phyloP scores from a whole-genome alignment of 2,888 invertebrate genomes.

The Xanthia icteritia region DNA sequence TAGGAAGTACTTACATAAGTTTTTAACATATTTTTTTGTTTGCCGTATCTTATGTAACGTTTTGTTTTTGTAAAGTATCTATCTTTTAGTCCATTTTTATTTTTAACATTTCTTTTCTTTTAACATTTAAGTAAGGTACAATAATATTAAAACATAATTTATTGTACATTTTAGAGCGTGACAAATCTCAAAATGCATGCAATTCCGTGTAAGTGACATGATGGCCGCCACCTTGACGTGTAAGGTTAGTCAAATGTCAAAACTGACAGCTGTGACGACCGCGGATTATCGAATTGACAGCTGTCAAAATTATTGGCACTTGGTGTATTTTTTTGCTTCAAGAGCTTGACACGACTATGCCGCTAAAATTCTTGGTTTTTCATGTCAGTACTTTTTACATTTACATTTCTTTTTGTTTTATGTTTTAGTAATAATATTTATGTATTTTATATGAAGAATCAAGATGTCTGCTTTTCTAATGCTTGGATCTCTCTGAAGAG shows the following conservation, averaged over 20 bases:
- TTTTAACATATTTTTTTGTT: slow-evolving; percentile 47
- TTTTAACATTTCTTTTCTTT: slow-evolving; percentile 42
- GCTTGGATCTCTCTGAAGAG: slow-evolving; percentile 42
- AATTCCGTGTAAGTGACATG: slow-evolving; percentile 84
- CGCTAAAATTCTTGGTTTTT: slow-evolving; percentile 59
- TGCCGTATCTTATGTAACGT: slow-evolving; percentile 20
- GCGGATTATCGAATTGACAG: slow-evolving; percentile 65
- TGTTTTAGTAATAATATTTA: slow-evolving; percentile 13
- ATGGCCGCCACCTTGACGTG: slow-evolving; percentile 84
- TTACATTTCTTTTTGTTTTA: not conserved
- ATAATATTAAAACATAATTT: slow-evolving; percentile 57
- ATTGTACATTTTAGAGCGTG: slow-evolving; percentile 88
- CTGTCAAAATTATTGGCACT: slow-evolving; percentile 64
- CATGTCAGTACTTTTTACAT: slow-evolving; percentile 25
- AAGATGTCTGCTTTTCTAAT: slow-evolving; percentile 58
- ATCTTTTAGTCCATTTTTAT: slow-evolving; percentile 46
- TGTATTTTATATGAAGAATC: slow-evolving; percentile 51
- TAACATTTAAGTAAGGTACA: slow-evolving; percentile 41
- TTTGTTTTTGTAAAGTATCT: slow-evolving; percentile 33
- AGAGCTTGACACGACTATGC: slow-evolving; percentile 61
- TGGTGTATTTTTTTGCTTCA: slow-evolving; percentile 63
- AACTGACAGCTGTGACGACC: slow-evolving; percentile 73
- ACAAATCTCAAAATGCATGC: slow-evolving; percentile 88
- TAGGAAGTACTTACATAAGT: not conserved
- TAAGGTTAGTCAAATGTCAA: slow-evolving; percentile 86